A percentile compares a stretch with the other conserved stretches of the same genome.
Conservation (phyloP, 2,888 invertebrate genomes). For the Nomada goodeniana region DNA sequence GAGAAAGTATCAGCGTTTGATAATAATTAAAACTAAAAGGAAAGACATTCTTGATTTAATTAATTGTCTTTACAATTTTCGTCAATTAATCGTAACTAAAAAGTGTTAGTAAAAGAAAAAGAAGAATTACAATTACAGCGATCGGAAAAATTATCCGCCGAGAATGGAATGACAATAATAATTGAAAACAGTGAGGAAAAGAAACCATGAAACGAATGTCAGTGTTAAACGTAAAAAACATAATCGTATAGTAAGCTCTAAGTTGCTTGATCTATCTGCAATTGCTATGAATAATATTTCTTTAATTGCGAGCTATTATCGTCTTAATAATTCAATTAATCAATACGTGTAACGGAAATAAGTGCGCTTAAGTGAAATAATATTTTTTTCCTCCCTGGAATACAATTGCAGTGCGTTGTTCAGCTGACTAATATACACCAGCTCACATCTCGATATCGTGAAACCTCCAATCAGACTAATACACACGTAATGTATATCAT, state of each 20-base stretch:
- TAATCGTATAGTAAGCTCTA: neutral
- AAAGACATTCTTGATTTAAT: no score
- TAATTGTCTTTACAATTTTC: no score
- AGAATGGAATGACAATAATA: neutral
- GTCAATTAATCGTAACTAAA: no score
- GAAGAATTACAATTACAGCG: neutral
- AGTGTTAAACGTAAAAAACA: neutral
- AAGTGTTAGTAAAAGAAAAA: neutral
- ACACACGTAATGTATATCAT: neutral
- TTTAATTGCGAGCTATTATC: neutral
- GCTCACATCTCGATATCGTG: neutral
- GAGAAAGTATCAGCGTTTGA: conserved; percentile 36
- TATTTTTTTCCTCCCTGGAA: neutral
- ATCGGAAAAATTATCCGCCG: neutral
- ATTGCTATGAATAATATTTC: neutral
- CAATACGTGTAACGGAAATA: neutral
- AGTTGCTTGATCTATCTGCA: neutral
- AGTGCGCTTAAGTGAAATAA: neutral
- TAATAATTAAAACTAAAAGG: conserved; percentile 7
- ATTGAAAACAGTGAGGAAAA: neutral
- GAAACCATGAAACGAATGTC: neutral
- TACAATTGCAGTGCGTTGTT: neutral
- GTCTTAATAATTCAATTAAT: neutral
- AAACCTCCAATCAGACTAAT: neutral
- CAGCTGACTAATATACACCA: neutral